A percentile compares a stretch with the other conserved stretches of the same genome.
Conservation (phyloP, 2,797 vertebrate species). For the Notolabrus celidotus region DNA sequence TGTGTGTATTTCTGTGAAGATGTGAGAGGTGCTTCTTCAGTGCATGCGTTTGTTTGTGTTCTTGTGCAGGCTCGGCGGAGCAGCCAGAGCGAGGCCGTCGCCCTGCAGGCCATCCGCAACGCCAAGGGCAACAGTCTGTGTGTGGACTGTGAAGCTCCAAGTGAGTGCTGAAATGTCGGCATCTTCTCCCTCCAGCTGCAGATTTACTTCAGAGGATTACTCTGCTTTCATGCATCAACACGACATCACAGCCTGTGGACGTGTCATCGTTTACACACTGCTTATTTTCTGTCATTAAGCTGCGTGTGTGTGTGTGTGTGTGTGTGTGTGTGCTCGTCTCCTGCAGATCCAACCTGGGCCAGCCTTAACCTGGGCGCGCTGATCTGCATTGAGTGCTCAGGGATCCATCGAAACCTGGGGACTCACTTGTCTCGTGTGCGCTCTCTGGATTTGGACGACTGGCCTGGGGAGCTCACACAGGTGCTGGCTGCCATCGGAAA, state of each 20-base stretch:
- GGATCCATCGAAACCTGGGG: slow-evolving; percentile 96
- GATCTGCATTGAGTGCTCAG: slow-evolving; percentile 98
- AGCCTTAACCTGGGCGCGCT: slow-evolving; percentile 95
- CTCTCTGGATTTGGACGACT: slow-evolving; percentile 95
- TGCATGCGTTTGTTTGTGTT: slow-evolving; percentile 40
- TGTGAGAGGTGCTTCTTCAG: neutral
- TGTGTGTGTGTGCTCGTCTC: neutral
- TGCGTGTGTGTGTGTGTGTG: neutral
- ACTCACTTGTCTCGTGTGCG: slow-evolving; percentile 96
- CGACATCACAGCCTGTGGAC: neutral
- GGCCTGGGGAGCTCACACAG: slow-evolving; percentile 94
- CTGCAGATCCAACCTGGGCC: slow-evolving; percentile 94
- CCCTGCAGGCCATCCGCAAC: slow-evolving; percentile 94
- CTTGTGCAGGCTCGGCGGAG: slow-evolving; percentile 88
- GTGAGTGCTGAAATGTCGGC: slow-evolving; percentile 81
- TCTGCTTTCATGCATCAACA: neutral
- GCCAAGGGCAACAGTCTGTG: slow-evolving; percentile 94
- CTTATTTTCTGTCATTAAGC: neutral
- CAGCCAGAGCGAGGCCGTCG: slow-evolving; percentile 96
- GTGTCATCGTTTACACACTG: neutral
- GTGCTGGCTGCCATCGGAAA: slow-evolving; percentile 95
- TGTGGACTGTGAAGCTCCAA: slow-evolving; percentile 93
- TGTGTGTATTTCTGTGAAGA: neutral
- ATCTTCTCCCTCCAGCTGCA: neutral
- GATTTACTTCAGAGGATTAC: neutral